Conservation (phyloP, 2,888 invertebrate genomes). For the Ceraclea dissimilis region DNA sequence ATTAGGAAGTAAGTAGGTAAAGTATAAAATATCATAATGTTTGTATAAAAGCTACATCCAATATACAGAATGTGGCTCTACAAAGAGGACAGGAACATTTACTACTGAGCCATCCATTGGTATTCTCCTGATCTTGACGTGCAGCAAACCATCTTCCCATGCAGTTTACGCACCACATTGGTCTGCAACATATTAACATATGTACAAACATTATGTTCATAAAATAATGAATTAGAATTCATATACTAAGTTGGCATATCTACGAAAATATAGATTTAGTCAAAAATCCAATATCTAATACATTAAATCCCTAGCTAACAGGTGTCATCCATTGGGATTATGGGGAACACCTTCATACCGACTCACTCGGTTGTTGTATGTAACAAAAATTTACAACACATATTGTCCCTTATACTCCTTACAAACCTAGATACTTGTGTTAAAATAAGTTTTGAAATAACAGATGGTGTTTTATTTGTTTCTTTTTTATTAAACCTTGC, state of each 20-base stretch:
- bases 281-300: not conserved
- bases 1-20: too few species aligned
- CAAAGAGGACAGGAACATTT: slow-evolving; percentile 87
- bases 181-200: slow-evolving; percentile 57
- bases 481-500: too few species aligned
- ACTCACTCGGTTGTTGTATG: too few species aligned
- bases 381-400: too few species aligned
- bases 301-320: too few species aligned
- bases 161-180: slow-evolving; percentile 85
- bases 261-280: not conserved
- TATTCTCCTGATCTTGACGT: slow-evolving; percentile 61
- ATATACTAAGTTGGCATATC: not conserved
- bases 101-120: slow-evolving; percentile 70
- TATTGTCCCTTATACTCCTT: too few species aligned
- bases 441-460: too few species aligned
- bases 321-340: too few species aligned
- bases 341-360: too few species aligned
- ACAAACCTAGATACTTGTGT: too few species aligned
- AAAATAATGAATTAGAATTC: slow-evolving; percentile 1
- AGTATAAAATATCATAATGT: not conserved
- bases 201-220: not conserved
- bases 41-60: slow-evolving; percentile 63
- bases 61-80: slow-evolving; percentile 73
- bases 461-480: too few species aligned
- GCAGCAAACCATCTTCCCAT: slow-evolving; percentile 85